phyloP scores from a whole-genome alignment of 1,140 invertebrate genomes.

The Danaus plexippus region DNA sequence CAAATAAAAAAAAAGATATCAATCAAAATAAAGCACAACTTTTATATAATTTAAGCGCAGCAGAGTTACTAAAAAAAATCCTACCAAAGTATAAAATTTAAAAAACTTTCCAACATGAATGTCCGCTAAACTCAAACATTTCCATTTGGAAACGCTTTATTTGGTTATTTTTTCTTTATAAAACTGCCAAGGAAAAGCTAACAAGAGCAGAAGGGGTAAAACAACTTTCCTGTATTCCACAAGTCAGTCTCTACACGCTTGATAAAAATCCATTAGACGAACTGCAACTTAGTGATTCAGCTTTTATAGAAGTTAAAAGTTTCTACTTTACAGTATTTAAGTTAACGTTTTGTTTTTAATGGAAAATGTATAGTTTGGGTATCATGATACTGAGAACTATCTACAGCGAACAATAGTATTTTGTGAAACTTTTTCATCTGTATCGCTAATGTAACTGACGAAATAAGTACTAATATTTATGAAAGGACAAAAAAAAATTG shows the following conservation, averaged over 20 bases:
- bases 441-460: no score
- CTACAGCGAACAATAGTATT: no score
- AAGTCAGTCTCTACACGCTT: slow-evolving; percentile 20
- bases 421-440: no score
- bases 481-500: no score
- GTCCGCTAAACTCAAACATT: not conserved
- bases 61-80: no score
- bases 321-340: slow-evolving; percentile 14
- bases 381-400: no score
- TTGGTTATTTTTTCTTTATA: no score
- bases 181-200: slow-evolving; percentile 12
- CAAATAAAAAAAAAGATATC: no score
- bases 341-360: slow-evolving; percentile 2
- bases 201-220: slow-evolving; percentile 18
- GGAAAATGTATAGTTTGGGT: not conserved
- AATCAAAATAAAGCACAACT: no score
- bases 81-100: not conserved
- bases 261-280: slow-evolving; percentile 28
- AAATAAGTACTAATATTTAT: no score
- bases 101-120: no score
- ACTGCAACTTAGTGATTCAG: slow-evolving; percentile 22
- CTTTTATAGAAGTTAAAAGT: slow-evolving; percentile 22
- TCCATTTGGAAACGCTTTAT: slow-evolving; percentile 8
- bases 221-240: slow-evolving; percentile 21
- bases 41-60: no score